Base-by-base conservation (phyloP, 2,113 vertebrate species). In the Capreolus pygargus region DNA sequence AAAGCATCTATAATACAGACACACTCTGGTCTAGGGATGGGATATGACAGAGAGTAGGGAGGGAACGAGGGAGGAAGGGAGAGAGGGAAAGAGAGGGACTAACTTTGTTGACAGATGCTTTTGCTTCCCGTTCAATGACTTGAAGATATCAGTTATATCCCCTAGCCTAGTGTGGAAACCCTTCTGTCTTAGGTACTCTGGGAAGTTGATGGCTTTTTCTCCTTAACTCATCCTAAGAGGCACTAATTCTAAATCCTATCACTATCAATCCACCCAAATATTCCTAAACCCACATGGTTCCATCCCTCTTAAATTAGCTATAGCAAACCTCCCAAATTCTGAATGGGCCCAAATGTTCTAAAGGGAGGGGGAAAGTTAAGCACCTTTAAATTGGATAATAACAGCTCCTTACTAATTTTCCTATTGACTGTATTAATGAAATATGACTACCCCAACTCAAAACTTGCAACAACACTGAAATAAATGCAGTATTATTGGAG, bases 351-450 rank as follows among this genome's bases (percentile, higher is more conserved):
- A 95, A 95, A 85, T 76, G 76, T 86, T 95, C 82, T 97, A 82
- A 95, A 84, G 47, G 19, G 87, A 96, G 39, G 30, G 58, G 6
- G 60, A 94, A 92, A 86, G 55, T 82, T 79, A 95, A 96, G 39
- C 86, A 96, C 84, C 54, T 95, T 91, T 74, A 95, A 92, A 96
- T 81, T 89, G 89, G 60, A 91, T 94, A 95, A 93, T 95, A 78
- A 95, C 11, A 97, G 33, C 55, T 86, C 86, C 54, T 95, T 82
- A 82, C 28, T 86, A 89, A 89, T 97, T 97, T 97, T 95, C 70
- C 95, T 91, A 89, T 47, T 96, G 76, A 94, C 91, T 84, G 4
- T 94, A 86, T 89, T 97, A 83, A 55, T 96, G 76, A 95, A 97
- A 91, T 94, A 93, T 89, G 95, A 96, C 93, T 54, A 74, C 4